Conservation (phyloP, 1,140 invertebrate species). For the Trigoniulus corallinus region DNA sequence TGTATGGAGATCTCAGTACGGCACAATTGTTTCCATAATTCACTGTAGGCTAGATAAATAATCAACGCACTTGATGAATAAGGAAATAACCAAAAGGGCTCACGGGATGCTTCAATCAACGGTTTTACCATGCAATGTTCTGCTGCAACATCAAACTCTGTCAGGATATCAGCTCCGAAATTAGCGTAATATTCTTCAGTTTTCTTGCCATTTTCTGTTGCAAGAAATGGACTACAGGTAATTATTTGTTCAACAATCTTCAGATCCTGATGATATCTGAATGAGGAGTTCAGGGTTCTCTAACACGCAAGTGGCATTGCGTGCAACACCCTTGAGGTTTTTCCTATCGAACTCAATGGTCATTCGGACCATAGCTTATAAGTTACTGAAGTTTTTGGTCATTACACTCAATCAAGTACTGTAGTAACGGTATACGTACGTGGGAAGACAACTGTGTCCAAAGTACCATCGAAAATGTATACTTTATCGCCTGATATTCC, state of each 20-base stretch:
- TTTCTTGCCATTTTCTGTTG: constrained; percentile 19
- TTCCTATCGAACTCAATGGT: too few relatives aligned
- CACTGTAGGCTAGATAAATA: background rate
- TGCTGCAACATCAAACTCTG: constrained; percentile 19
- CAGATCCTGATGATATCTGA: too few relatives aligned
- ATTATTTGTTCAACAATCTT: too few relatives aligned
- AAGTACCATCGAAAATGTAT: constrained; percentile 23
- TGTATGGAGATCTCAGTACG: constrained; percentile 10
- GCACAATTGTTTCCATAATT: background rate
- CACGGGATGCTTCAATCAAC: too few relatives aligned
- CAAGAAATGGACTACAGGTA: background rate
- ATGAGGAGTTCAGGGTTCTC: too few relatives aligned
- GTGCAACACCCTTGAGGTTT: too few relatives aligned
- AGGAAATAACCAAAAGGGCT: too few relatives aligned
- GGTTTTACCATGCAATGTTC: constrained; percentile 17
- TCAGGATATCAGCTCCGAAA: constrained; percentile 19
- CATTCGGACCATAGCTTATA: too few relatives aligned
- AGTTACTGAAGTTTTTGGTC: too few relatives aligned
- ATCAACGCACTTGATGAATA: too few relatives aligned
- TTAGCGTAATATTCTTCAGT: constrained; percentile 20
- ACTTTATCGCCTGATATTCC: constrained; percentile 21
- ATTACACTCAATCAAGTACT: too few relatives aligned
- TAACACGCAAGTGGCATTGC: too few relatives aligned
- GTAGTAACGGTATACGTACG: background rate
- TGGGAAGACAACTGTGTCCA: constrained; percentile 23